Evolutionary conservation across 92 coral and sea anemone species (phyloP), one percentile per base, ranked within the genome.

Genomic region (Diadumene lineata): DNA sequence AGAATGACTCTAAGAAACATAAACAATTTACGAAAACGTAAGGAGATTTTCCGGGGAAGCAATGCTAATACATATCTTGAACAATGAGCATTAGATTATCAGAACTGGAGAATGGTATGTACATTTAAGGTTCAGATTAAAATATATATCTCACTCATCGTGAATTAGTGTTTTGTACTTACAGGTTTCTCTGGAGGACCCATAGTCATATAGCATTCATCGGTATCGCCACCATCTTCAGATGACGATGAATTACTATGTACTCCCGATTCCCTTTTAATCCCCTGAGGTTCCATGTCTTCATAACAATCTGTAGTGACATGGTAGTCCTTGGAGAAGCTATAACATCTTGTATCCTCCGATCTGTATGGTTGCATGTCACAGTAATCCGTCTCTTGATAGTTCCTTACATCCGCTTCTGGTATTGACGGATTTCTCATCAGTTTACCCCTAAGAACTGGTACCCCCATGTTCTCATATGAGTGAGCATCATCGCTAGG

Each of bases 161-260:
- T 3, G 55, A 11, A 24, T 16, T 11, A 24, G 26, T 53, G 60
- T 53, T 26, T 22, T 28, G 38, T 30, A 57, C 77, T 72, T 72
- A 72, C 77, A 16, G 44, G 53, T 18, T 56, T 61, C 29, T 57
- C 77, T 55, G 77, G 77, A 32, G 77, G 31, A 34, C 7, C 50
- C 86, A 89, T 82, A 19, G 75, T 34, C 38, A 62, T 86, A 85
- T 89, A 86, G 16, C 72, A 34, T 27, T 83, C 82, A 34, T 90
- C 96, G n/a, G 68, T 27, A 6, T 88, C 89, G 23, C 83, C 89
- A 24, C 83, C 90, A 72, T 74, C 90, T 56, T 87, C 82, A 26
- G 93, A 87, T 7, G 97, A 90, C 2, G 96, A 88, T 17, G 97
- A 91, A 56, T 78, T 83, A 50, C 92, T 91, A 57, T 81, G 85